Evolutionary conservation across 2,113 vertebrate genomes (phyloP).

Genomic region (Daubentonia madagascariensis): DNA sequence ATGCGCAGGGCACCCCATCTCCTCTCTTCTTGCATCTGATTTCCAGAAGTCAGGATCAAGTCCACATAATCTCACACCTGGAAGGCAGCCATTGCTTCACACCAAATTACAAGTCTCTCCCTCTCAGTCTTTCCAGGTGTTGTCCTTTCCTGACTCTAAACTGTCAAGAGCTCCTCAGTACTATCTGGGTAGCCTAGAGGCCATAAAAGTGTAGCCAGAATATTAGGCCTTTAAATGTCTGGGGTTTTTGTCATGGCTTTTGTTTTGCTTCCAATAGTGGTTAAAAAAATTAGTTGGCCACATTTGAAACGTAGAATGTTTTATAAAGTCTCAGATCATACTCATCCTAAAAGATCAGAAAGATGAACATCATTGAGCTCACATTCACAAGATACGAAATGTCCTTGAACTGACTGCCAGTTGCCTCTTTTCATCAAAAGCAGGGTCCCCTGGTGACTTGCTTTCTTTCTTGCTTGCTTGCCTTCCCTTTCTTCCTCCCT

Average conservation of each 20-base stretch:
- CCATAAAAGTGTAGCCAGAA: background rate
- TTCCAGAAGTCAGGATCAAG: background rate
- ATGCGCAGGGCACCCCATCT: fast-evolving
- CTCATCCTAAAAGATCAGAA: background rate
- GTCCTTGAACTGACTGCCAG: background rate
- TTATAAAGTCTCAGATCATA: background rate
- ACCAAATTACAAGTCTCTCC: background rate
- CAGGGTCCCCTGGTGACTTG: background rate
- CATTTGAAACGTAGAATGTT: background rate
- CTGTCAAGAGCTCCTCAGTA: background rate
- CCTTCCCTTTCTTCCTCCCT: background rate
- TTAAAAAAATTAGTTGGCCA: background rate
- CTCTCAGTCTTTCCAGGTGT: background rate
- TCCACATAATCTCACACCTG: background rate
- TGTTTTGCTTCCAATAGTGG: background rate
- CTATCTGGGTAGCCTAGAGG: background rate
- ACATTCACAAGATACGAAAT: background rate
- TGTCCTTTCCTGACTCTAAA: background rate
- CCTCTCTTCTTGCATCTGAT: background rate
- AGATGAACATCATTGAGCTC: background rate
- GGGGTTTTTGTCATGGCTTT: background rate
- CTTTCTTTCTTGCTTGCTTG: background rate
- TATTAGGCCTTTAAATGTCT: background rate
- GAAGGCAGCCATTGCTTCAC: background rate
- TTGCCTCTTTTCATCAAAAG: background rate